These are phyloP conservation scores for Lycodopsis pacificus DNA, from an alignment of 2,797 vertebrate genomes.

Conservation along the genomic window DNA sequence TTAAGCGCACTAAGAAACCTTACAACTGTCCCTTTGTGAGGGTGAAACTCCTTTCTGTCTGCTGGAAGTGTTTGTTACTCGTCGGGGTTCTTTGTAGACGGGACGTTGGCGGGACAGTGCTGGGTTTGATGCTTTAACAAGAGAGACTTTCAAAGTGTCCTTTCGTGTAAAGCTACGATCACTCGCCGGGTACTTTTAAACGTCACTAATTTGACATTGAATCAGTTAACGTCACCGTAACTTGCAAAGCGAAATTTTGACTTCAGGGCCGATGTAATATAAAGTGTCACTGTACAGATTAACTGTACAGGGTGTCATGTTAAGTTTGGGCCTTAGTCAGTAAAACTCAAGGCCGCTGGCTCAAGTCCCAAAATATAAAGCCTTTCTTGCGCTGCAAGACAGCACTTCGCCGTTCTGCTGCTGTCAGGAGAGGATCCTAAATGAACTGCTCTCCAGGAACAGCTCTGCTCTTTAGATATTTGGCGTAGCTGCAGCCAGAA, in stretches of 20 bases:
- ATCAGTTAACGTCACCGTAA: constrained; percentile 45
- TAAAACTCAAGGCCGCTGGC: constrained; percentile 21
- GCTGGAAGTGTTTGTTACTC: constrained; percentile 53
- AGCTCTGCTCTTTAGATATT: constrained; percentile 52
- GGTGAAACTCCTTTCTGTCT: constrained; percentile 50
- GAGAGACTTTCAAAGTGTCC: constrained; percentile 75
- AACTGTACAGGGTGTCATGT: constrained; percentile 38
- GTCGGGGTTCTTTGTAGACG: constrained; percentile 42
- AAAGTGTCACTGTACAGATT: constrained; percentile 49
- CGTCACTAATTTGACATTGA: constrained; percentile 51
- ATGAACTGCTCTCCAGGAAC: constrained; percentile 30
- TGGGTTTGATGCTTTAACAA: constrained; percentile 76
- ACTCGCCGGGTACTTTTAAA: constrained; percentile 54
- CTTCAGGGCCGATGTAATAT: constrained; percentile 67
- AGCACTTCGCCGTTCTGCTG: constrained; percentile 34
- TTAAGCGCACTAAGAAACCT: constrained; percentile 73
- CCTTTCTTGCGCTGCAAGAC: constrained; percentile 28
- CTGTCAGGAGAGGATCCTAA: constrained; percentile 43
- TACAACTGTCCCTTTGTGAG: constrained; percentile 57
- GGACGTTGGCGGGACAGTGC: constrained; percentile 40
- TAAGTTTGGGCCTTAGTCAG: constrained; percentile 52
- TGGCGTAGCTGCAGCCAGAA: constrained; percentile 37
- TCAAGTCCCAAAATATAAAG: constrained; percentile 38
- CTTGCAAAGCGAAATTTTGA: constrained; percentile 42
- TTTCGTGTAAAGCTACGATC: constrained; percentile 68